Conservation (phyloP, 2,888 invertebrate genomes). For the Piscicola geometra region DNA sequence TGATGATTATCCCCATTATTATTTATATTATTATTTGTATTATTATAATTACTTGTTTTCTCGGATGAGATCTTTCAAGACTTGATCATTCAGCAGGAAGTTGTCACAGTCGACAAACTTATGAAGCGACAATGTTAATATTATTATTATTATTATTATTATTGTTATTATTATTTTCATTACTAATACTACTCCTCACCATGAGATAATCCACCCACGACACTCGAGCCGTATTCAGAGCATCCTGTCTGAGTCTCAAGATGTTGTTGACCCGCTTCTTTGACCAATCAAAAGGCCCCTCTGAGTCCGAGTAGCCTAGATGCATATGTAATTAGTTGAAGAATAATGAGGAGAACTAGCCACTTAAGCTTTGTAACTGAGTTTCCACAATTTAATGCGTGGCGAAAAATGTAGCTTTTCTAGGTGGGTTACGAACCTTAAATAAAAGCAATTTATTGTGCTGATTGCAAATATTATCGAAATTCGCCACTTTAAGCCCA, state of each 20-base stretch:
- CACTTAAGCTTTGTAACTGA: too few relatives aligned
- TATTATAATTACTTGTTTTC: slow-evolving; percentile 42
- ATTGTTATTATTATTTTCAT: too few relatives aligned
- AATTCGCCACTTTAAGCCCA: background rate
- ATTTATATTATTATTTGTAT: too few relatives aligned
- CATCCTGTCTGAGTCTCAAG: slow-evolving; percentile 72
- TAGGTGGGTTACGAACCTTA: too few relatives aligned
- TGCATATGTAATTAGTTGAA: too few relatives aligned
- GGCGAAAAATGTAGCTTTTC: too few relatives aligned
- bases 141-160: background rate
- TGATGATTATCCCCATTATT: too few relatives aligned
- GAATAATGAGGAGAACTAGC: too few relatives aligned
- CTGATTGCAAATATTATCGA: too few relatives aligned
- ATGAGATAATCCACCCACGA: slow-evolving; percentile 84
- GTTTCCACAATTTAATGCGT: too few relatives aligned
- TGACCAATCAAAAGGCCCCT: slow-evolving; percentile 67
- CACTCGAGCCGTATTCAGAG: slow-evolving; percentile 67
- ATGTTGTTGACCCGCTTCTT: slow-evolving; percentile 70
- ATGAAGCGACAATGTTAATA: background rate
- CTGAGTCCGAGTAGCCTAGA: slow-evolving; percentile 51
- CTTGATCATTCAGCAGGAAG: slow-evolving; percentile 57
- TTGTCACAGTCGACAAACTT: slow-evolving; percentile 55
- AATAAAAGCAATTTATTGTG: too few relatives aligned
- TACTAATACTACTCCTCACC: slow-evolving; percentile 57
- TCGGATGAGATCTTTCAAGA: slow-evolving; percentile 61